Evolutionary conservation across 1,140 invertebrate species (phyloP), one percentile per base, ranked within the genome.

Genomic region (Drosophila ogumai): DNA sequence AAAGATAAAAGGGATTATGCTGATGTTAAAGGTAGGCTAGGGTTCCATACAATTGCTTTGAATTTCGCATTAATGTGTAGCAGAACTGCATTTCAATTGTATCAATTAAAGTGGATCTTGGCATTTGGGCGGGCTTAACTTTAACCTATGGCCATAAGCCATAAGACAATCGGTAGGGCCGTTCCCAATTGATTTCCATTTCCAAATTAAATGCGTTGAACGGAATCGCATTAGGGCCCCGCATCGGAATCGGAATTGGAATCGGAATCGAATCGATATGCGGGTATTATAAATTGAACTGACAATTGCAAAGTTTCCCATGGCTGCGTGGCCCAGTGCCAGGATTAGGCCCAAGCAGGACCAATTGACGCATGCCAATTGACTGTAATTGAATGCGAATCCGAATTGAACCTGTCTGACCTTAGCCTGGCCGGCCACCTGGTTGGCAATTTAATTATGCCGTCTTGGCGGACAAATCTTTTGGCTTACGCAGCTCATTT

Each of bases 391-490:
- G 71, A 75, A 64, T 64, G 38, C 22, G 44, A 57, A 75, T 57
- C 43, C 58, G 34, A 19, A 52, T 34, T 19, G 31, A 52, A 49
- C 69, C 36, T 50, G 43, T 41, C 34, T 41, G 19, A 10, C 25
- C 31, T 8, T 34, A n/a, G 22, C 12, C 19, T 5, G 17, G 0
- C 25, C 28, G 12, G 31, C 19, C 34, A 19, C 10, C 15, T 46
- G 77, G 25, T 58, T 25, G 72, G 3, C 65, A 76, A 79, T 73
- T 82, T 86, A 87, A 86, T 86, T 76, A 82, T 82, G 63, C 79
- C 66, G 36, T 67, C 77, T 78, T 61, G 71, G 40, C 41, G 58
- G 44, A 50, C 69, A 82, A 79, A 87, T 86, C 81, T 75, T 55
- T 63, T 36, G 82, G 82, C 78, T 81, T 77, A 69, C 55, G 55